Base-by-base conservation (phyloP, 2,888 invertebrate genomes). In the Harpagoxenus sublaevis region DNA sequence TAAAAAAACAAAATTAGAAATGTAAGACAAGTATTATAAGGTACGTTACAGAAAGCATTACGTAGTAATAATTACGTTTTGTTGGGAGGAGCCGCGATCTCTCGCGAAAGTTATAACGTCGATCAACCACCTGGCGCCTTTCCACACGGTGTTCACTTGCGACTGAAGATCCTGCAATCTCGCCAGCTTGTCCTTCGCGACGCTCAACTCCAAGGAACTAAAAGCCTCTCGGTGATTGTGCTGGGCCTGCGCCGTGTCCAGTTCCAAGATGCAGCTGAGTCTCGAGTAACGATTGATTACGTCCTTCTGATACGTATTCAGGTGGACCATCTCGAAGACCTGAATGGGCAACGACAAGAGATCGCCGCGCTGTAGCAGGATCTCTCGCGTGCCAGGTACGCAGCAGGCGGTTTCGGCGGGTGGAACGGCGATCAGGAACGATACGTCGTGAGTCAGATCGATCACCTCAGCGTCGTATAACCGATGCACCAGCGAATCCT, bases 191-290 rank as follows among this genome's bases (percentile, higher is more conserved):
- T 98, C 98, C 95, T 98, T 98, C 81, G 99, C 98, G 3, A 97
- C 96, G 87, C 97, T 97, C 42, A 99, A 95, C 95, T 99, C 99
- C 5, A 97, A 97, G 78, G 98, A 97, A 3, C 99, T 99, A 95
- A 99, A 99, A 0, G 99, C 99, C 96, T 99, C 99, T 92, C 99
- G 96, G 90, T 98, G 98, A 51, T 98, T 97, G 93, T 99, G 99
- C 88, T 98, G 98, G 3, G 99, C 99, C 90, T 98, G 96, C 0
- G 98, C 97, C 0, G 98, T 97, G 92, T 99, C 99, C 93, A 99
- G 96, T 95, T 99, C 99, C 84, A 99, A 95, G 84, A 99, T 98
- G 91, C 99, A 98, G 91, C 99, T 99, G 23, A 99, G 96, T 85
- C 98, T 97, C 2, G 99, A 98, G 95, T 99, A 99, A 94, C 98